Evolutionary conservation across 2,113 vertebrate genomes (phyloP), one percentile per base, ranked within the genome.

Genomic region (Archocentrus centrarchus): DNA sequence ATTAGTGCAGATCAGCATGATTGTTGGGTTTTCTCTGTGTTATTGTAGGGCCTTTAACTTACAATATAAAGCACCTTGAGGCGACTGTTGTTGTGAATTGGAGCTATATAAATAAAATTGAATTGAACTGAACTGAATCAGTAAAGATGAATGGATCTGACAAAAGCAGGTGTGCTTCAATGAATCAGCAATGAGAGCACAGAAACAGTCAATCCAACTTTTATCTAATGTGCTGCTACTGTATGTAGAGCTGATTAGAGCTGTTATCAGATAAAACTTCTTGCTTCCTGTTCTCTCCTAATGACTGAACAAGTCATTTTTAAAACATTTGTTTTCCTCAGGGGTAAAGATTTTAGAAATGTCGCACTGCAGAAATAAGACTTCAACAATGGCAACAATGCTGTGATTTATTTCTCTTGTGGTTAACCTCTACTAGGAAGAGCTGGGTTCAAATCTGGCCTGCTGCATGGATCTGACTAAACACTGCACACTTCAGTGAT

Each of bases 391-490:
- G 7, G 64, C 39, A 53, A 61, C 37, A 80, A 77, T 41, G 75
- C 82, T 82, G 44, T 75, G 35, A 75, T 81, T 15, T 76, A 41
- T 78, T 82, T 39, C 57, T 81, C 32, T 82, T 57, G 32, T 60
- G 47, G 35, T 4, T 53, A 80, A 78, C 68, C 35, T 73, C 30
- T 39, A 20, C 39, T 63, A 10, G 11, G 5, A 47, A 22, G n/a
- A 32, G 80, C 20, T 57, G 1, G 59, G 68, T 89, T 92, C 44
- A 89, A 83, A 85, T 76, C 66, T 84, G 58, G 75, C 81, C 78
- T 75, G 63, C 18, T 73, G 50, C 37, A 77, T 44, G 66, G 61
- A 89, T 82, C 81, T 80, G 44, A 79, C 66, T 86, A 79, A 84
- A 87, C 55, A 64, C 18, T 17, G 17, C 70, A 39, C 14, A 75